A percentile compares a stretch with the other conserved stretches of the same genome.
phyloP scores from a whole-genome alignment of 2,888 invertebrate genomes.

The Drosophila anomelani region DNA sequence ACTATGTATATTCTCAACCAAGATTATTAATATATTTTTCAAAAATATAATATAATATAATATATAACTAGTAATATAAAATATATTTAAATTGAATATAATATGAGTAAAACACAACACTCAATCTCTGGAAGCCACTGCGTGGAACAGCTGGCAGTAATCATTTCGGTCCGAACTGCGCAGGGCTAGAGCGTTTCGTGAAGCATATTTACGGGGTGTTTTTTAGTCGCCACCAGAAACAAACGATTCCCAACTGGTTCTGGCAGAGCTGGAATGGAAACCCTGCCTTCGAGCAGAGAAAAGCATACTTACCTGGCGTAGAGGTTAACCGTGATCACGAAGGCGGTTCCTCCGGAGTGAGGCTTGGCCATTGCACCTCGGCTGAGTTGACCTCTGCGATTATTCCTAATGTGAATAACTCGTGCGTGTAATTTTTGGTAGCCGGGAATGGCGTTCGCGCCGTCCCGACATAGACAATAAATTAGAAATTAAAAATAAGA shows the following conservation, averaged over 20 bases:
- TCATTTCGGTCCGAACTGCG: constrained; percentile 1
- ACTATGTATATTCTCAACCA: background rate
- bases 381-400: constrained; percentile 90
- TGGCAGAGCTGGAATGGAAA: background rate
- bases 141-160: background rate
- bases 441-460: constrained; percentile 88
- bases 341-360: constrained; percentile 77
- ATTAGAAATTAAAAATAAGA: background rate
- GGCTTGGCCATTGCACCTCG: constrained; percentile 73
- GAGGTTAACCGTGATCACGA: constrained; percentile 81
- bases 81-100: too few species aligned
- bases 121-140: background rate
- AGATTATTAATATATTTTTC: background rate
- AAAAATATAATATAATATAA: too few species aligned
- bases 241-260: constrained; percentile 36
- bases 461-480: constrained; percentile 85
- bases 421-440: constrained; percentile 89
- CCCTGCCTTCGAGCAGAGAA: background rate
- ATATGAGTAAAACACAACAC: background rate
- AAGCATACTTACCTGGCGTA: constrained; percentile 84
- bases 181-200: constrained; percentile 73
- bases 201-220: constrained; percentile 65
- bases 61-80: too few species aligned
- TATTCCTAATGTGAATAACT: constrained; percentile 90
- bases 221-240: constrained; percentile 21